Base-by-base conservation (phyloP, 2,797 vertebrate species). In the Eleutherodactylus coqui region DNA sequence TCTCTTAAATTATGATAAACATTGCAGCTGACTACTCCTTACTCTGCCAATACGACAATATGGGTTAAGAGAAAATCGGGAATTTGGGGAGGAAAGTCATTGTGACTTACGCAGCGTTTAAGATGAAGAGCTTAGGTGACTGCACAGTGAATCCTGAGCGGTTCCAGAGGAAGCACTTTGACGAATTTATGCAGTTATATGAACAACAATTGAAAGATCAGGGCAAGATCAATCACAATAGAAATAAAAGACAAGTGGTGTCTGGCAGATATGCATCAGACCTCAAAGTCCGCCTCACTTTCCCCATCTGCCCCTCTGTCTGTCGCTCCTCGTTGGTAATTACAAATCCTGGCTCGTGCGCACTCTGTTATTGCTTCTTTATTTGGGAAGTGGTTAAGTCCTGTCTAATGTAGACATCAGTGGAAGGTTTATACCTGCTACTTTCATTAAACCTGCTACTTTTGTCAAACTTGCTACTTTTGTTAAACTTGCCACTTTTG, bases 1-100 rank as follows among this genome's bases (percentile, higher is more conserved):
- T 96, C 95, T 91, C 93, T 96, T 97, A 96, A 97, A 97, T 97
- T 95, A 96, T 97, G 96, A 96, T 96, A 95, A 96, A 95, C 94
- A 93, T 96, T 96, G 93, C 94, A 95, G 94, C 94, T 95, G 94
- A 95, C 94, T 94, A 94, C 93, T 94, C 92, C 92, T 93, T 95
- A 92, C 95, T 93, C 92, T 84, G 90, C 1, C 7, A 93, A 92
- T 92, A 85, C 87, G 88, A 92, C 90, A 87, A 73, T 73, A 16
- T 45, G 27, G 27, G 41, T 73, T 72, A 3, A 92, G 90, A 91
- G 92, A 94, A 93, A 90, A 86, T 29, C 0, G 3, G 58, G 53
- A n/a, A 78, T 87, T 87, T 62, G 47, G n/a, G n/a, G 67, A 55
- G 76, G 47, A 76, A 79, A 75, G n/a, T 79, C 77, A 79, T 41